These are phyloP conservation scores for Malacoctenus gilli DNA, from an alignment of 2,797 vertebrate species.

Conservation along the genomic window DNA sequence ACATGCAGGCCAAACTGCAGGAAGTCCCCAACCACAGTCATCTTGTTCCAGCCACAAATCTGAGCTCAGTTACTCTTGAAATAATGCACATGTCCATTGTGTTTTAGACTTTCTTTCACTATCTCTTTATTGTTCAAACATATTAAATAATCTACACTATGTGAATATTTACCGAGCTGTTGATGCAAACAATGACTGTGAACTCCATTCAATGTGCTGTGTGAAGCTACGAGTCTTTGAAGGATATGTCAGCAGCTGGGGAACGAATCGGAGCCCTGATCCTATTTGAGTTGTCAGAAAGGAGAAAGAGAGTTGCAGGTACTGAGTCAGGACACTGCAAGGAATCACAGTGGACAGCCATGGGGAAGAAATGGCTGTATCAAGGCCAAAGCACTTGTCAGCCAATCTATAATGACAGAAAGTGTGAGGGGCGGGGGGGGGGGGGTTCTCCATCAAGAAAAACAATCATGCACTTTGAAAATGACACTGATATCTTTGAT, in stretches of 20 bases:
- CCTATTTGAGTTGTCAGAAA: slow-evolving; percentile 35
- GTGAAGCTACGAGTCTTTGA: slow-evolving; percentile 27
- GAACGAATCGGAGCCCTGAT: slow-evolving; percentile 43
- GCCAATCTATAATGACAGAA: background rate
- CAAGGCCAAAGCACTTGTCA: background rate
- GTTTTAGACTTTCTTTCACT: background rate
- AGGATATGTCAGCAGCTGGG: slow-evolving; percentile 12
- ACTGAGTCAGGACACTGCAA: slow-evolving; percentile 14
- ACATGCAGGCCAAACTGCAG: slow-evolving; percentile 16
- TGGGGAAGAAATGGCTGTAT: slow-evolving; percentile 7
- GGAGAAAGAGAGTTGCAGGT: slow-evolving; percentile 3
- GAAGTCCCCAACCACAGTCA: slow-evolving; percentile 20
- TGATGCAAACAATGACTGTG: slow-evolving; percentile 23
- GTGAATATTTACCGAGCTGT: background rate
- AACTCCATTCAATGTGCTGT: slow-evolving; percentile 25
- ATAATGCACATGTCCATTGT: background rate
- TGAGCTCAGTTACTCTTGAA: slow-evolving; percentile 13
- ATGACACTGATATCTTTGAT: slow-evolving; percentile 30
- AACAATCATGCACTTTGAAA: slow-evolving; percentile 19
- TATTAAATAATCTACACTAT: background rate
- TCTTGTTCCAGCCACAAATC: slow-evolving; percentile 20
- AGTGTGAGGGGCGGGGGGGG: too few relatives aligned
- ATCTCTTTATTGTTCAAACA: background rate
- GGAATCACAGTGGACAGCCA: slow-evolving; percentile 14
- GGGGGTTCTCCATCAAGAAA: background rate